Evolutionary conservation across 2,888 invertebrate species (phyloP), one percentile per base, ranked within the genome.

Genomic region (Lasioglossum marginatum): DNA sequence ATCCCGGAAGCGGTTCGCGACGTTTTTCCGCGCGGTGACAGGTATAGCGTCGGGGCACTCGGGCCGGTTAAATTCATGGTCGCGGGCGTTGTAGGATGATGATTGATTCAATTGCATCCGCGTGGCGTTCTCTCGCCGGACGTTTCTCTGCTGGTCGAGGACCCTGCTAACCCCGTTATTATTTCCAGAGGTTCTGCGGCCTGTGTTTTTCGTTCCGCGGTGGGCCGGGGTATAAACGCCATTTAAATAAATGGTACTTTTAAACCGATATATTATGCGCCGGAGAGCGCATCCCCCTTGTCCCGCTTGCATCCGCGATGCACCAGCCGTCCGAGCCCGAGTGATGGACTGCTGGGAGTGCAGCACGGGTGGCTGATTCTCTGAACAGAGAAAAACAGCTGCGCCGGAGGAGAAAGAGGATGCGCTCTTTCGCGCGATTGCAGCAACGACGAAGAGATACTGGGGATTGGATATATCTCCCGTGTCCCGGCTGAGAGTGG

Each of bases 181-280:
- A 94, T 94, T 94, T 94, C 91, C 91, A 87, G 90, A 8, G 87
- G 45, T 45, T 87, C 90, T 85, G 86, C 79, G 88, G 90, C 86
- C 87, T 86, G 90, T 92, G 91, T 93, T 94, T 94, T 94, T 93
- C 92, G 92, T 94, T 89, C 92, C 90, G 91, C 90, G 91, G 90
- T 90, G 91, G 91, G 91, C 88, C 91, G 88, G 87, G 23, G 52
- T 52, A 52, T 90, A 92, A 93, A 90, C 90, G 91, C 91, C 90
- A 92, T 92, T 92, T 93, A 93, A 95, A 95, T 94, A 94, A 95
- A 95, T 94, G 94, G 93, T 92, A 94, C 94, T 94, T 93, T 93
- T 94, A 92, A 93, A 92, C 93, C 94, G 92, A 95, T 94, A 94
- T 94, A 94, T 94, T 93, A 94, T 93, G 91, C 91, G 89, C 88